Evolutionary conservation across 2,888 invertebrate genomes (phyloP).

Genomic region (Leptinotarsa peninsularis): DNA sequence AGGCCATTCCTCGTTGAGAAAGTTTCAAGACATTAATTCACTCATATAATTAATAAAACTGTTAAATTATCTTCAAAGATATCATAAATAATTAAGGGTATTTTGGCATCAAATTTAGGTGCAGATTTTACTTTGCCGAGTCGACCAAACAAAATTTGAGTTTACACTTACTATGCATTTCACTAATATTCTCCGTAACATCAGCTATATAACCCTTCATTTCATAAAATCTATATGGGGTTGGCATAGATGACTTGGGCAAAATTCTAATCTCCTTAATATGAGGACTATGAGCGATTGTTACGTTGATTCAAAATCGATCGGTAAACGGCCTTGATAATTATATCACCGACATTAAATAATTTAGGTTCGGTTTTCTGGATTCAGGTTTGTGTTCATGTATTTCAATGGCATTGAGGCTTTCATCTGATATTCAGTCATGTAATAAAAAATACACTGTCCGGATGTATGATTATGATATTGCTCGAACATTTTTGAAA

Average conservation of each 20-base stretch:
- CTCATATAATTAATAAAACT: too few relatives aligned
- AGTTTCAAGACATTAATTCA: too few relatives aligned
- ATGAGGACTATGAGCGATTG: slow-evolving; percentile 26
- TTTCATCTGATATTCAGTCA: too few relatives aligned
- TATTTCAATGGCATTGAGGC: too few relatives aligned
- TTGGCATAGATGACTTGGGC: slow-evolving; percentile 35
- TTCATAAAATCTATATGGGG: slow-evolving; percentile 20
- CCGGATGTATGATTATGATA: too few relatives aligned
- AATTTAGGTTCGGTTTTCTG: too few relatives aligned
- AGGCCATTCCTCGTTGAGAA: too few relatives aligned
- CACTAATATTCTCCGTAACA: slow-evolving; percentile 21
- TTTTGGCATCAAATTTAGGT: slow-evolving; percentile 26
- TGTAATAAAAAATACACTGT: too few relatives aligned
- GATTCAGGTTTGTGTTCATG: too few relatives aligned
- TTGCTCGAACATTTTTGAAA: too few relatives aligned
- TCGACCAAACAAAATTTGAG: slow-evolving; percentile 48
- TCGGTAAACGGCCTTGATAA: slow-evolving; percentile 17
- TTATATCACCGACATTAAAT: not conserved
- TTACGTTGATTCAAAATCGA: slow-evolving; percentile 36
- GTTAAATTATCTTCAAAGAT: too few relatives aligned
- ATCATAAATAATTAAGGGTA: too few relatives aligned
- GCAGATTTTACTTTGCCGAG: slow-evolving; percentile 30
- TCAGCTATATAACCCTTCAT: slow-evolving; percentile 18
- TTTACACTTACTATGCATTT: slow-evolving; percentile 52
- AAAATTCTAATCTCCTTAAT: slow-evolving; percentile 34